Evolutionary conservation across 1,140 invertebrate genomes (phyloP).

Genomic region (Drosophila arizonae): DNA sequence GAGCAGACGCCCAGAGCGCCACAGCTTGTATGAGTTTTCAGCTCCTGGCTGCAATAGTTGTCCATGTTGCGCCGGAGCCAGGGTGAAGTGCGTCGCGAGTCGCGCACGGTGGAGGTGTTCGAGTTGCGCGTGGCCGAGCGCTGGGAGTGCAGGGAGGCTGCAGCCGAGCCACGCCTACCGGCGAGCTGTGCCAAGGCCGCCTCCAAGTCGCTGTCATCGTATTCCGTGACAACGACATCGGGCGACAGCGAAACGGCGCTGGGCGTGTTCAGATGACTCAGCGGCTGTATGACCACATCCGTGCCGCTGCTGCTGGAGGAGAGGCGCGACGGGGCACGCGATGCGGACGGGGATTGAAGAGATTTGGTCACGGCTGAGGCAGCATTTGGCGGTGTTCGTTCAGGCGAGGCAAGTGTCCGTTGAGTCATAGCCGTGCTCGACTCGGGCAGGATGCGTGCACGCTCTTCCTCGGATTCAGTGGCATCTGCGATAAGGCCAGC

Average conservation of each 20-base stretch:
- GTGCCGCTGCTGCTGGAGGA: constrained; percentile 49
- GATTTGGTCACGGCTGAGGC: neutral
- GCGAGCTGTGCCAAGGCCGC: constrained; percentile 59
- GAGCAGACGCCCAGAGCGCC: constrained; percentile 11
- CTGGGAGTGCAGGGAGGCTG: constrained; percentile 39
- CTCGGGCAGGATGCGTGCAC: neutral
- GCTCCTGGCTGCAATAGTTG: constrained; percentile 32
- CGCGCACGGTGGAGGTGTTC: constrained; percentile 26
- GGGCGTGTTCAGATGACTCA: constrained; percentile 61
- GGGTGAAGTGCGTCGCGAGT: constrained; percentile 54
- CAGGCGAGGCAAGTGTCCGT: constrained; percentile 1
- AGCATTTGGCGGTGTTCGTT: neutral
- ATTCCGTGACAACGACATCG: constrained; percentile 53
- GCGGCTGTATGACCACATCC: constrained; percentile 54
- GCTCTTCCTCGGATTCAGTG: neutral
- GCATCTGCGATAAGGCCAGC: neutral
- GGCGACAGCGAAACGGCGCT: constrained; percentile 55
- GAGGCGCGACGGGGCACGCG: constrained; percentile 32
- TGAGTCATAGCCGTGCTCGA: neutral
- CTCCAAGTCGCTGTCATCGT: constrained; percentile 57
- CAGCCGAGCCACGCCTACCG: constrained; percentile 49
- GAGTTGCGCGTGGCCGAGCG: constrained; percentile 49
- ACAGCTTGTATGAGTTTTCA: constrained; percentile 1
- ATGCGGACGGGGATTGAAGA: neutral
- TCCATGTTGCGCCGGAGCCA: constrained; percentile 53